phyloP scores from a whole-genome alignment of 2,113 vertebrate genomes.

The Passer montanus region DNA sequence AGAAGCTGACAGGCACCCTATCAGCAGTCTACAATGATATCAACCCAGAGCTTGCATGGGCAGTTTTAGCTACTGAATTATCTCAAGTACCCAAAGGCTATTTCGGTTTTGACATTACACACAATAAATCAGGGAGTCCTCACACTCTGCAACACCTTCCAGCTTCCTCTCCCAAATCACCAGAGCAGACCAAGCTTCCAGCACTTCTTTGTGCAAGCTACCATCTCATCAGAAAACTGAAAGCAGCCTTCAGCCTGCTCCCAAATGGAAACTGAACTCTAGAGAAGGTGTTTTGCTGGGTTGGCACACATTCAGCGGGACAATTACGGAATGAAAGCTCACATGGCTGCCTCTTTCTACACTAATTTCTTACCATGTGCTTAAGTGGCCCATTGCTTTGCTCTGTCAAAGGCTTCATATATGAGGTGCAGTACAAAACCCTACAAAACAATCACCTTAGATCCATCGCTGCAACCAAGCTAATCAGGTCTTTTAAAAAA shows the following conservation, averaged over 20 bases:
- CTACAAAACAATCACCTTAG: not conserved
- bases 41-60: not conserved
- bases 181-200: not conserved
- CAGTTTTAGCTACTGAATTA: not conserved
- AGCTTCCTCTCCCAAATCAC: not conserved
- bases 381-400: not conserved
- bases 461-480: not conserved
- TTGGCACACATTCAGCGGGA: not conserved
- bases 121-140: not conserved
- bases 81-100: not conserved
- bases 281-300: not conserved
- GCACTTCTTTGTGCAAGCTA: not conserved
- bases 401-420: not conserved
- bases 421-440: not conserved
- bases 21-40: not conserved
- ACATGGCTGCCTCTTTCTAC: not conserved
- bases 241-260: not conserved
- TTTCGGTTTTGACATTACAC: not conserved
- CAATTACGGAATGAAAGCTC: not conserved
- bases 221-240: not conserved
- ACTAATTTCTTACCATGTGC: not conserved
- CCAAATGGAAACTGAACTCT: not conserved
- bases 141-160: not conserved
- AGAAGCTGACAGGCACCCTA: not conserved
- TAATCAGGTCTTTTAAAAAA: not conserved